Percentiles rank a stretch among this genome's conserved stretches.
phyloP scores from a whole-genome alignment of 1,140 invertebrate species.

The Ericerus pela region DNA sequence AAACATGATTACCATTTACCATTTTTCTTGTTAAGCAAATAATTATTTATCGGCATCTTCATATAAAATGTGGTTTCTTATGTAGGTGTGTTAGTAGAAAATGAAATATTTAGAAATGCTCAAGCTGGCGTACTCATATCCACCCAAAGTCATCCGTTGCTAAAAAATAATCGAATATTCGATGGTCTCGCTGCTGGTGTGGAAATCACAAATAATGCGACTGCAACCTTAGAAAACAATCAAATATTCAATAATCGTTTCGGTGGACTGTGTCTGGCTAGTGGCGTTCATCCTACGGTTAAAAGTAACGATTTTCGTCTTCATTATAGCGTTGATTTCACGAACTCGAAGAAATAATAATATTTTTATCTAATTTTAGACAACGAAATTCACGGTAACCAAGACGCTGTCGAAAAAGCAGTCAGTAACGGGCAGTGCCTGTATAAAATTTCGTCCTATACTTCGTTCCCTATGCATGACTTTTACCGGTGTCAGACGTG shows the following conservation, averaged over 20 bases:
- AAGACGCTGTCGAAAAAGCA: conserved; percentile 95
- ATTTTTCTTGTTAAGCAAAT: no score
- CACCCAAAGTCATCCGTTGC: conserved; percentile 87
- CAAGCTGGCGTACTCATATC: conserved; percentile 97
- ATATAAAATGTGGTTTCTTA: conserved; percentile 8
- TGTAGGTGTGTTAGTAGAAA: conserved; percentile 78
- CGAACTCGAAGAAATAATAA: no score
- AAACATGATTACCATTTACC: no score
- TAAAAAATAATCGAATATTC: conserved; percentile 89
- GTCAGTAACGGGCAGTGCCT: conserved; percentile 92
- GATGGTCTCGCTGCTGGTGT: conserved; percentile 94
- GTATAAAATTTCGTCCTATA: conserved; percentile 98
- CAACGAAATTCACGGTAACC: conserved; percentile 96
- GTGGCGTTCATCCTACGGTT: conserved; percentile 86
- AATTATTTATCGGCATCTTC: no score
- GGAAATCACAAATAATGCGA: conserved; percentile 97
- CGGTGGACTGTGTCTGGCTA: conserved; percentile 91
- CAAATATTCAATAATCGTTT: conserved; percentile 99
- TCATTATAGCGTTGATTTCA: no score
- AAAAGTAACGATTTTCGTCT: no score
- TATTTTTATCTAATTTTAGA: conserved; percentile 37
- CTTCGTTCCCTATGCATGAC: conserved; percentile 99
- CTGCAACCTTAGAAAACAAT: conserved; percentile 87
- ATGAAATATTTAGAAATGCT: conserved; percentile 97
- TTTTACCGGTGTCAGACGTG: conserved; percentile 98